phyloP scores from a whole-genome alignment of 2,797 vertebrate species.

The Lithobates pipiens region DNA sequence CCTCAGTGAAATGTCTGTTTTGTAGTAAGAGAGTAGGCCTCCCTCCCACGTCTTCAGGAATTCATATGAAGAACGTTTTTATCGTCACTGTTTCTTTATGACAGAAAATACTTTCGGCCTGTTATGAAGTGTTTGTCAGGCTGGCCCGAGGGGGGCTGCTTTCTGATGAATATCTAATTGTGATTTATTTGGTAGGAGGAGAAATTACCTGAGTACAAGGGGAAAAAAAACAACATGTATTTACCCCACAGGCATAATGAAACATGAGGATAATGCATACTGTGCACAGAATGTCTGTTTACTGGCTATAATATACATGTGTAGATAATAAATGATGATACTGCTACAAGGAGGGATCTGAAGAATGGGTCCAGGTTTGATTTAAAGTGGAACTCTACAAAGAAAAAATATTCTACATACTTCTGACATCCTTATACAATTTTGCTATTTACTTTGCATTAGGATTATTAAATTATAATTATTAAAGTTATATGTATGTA shows the following conservation, averaged over 20 bases:
- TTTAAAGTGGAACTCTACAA: too few species aligned
- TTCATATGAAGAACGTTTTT: conserved; percentile 2
- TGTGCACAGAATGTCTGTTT: conserved; percentile 13
- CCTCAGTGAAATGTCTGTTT: conserved; percentile 9
- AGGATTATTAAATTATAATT: too few species aligned
- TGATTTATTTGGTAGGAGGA: conserved; percentile 55
- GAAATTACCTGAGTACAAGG: conserved; percentile 26
- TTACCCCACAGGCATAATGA: conserved; percentile 21
- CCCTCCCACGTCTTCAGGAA: conserved; percentile 22
- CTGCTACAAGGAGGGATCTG: too few species aligned
- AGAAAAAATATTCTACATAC: too few species aligned
- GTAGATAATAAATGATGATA: background rate
- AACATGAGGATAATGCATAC: conserved; percentile 17
- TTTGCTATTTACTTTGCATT: too few species aligned
- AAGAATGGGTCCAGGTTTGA: too few species aligned
- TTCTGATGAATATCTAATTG: conserved; percentile 45
- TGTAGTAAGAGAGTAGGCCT: conserved; percentile 21
- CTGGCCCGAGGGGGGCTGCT: conserved; percentile 24
- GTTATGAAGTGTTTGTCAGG: conserved; percentile 41
- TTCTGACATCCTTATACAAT: too few species aligned
- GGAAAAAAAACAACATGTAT: conserved; percentile 20
- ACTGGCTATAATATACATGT: background rate
- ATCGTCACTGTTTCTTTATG: conserved; percentile 30
- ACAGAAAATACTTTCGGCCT: conserved; percentile 40
- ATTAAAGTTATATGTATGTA: too few species aligned